Base-by-base conservation (phyloP, 2,797 vertebrate genomes). In the Neopelma chrysocephalum region DNA sequence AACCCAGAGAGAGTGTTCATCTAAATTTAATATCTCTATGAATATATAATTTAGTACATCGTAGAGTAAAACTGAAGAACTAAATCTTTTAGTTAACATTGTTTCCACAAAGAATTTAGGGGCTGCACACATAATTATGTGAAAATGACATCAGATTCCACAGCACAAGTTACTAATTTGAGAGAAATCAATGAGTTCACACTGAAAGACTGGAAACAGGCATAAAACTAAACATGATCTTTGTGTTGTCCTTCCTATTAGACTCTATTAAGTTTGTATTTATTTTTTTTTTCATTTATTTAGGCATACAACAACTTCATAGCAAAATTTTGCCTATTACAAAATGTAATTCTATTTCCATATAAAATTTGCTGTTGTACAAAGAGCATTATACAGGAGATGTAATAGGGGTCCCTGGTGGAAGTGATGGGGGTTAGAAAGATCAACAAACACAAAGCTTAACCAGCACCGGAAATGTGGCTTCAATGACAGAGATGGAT, bases 11-110 rank as follows among this genome's bases (percentile, higher is more conserved):
- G 36, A 48, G 48, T 22, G 34, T 90, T 96, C 94, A 96, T 96
- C 90, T 93, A 94, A 95, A 93, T 96, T 93, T 96, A 93, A 83
- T 88, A 86, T 90, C 80, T 72, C 89, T 61, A 95, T 95, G 90
- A 96, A 95, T 93, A 94, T 56, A 92, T 92, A 93, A 95, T 93
- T 86, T 88, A 94, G 53, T 61, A 87, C 57, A 71, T 53, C 53
- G 64, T 69, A 83, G 12, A 93, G 80, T 88, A 78, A 88, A 94
- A 66, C 34, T 75, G 34, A 81, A 89, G 72, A 93, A 83, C 53
- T 90, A 93, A 83, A 90, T 93, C 82, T 88, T 61, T 45, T 43
- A 38, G 48, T 90, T 88, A 95, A 86, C 12, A 0, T 64, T 70
- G 86, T 90, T 96, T 94, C 88, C 50, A 54, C 64, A 82, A 91